Conservation (phyloP, 2,113 vertebrate genomes). For the Trogon surrucura region DNA sequence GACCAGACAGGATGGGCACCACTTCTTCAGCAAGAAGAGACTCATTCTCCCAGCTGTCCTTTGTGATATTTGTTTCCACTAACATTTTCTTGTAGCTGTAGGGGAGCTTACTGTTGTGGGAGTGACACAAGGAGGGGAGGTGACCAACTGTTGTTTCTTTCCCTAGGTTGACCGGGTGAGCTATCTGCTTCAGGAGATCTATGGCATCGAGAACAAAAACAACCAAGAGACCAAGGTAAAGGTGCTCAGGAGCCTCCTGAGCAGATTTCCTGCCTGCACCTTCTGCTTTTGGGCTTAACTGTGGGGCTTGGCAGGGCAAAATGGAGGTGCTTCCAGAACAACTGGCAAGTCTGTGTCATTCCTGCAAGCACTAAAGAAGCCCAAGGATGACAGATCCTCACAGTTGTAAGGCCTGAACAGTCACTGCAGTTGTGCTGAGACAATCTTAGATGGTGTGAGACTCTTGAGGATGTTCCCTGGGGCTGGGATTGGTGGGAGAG, state of each 20-base stretch:
- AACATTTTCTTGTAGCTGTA: fast-evolving
- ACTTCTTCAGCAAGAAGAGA: not conserved
- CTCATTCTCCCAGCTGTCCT: not conserved
- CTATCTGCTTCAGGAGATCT: constrained; percentile 98
- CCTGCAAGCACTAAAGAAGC: not conserved
- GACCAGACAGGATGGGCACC: not conserved
- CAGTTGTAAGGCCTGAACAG: not conserved
- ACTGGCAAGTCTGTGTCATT: not conserved
- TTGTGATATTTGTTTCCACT: not conserved
- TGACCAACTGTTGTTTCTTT: not conserved
- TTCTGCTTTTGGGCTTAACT: not conserved
- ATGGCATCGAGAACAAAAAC: constrained; percentile 98
- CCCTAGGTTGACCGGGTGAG: constrained; percentile 95
- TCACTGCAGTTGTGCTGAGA: not conserved
- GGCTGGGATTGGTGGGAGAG: not conserved
- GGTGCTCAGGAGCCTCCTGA: not conserved
- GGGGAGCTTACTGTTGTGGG: not conserved
- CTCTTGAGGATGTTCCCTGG: not conserved
- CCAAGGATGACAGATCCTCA: not conserved
- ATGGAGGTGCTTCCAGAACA: not conserved
- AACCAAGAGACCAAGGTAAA: constrained; percentile 97
- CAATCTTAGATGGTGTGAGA: not conserved
- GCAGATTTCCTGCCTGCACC: not conserved
- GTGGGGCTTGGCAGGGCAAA: not conserved
- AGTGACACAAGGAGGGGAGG: not conserved